Conservation (phyloP, 2,888 invertebrate species). For the Xylophagus ater region DNA sequence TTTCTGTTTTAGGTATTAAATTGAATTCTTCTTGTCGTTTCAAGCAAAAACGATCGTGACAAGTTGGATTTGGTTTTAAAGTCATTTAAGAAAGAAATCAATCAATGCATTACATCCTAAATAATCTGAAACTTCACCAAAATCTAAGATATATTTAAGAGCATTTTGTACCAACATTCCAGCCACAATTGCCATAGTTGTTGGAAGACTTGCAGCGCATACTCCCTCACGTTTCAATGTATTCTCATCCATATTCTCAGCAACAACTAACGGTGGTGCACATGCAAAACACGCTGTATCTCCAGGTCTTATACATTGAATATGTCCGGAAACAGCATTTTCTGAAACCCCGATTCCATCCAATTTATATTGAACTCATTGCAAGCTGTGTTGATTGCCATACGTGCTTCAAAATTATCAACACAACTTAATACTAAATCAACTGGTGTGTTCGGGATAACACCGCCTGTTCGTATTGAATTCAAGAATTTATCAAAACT, state of each 20-base stretch:
- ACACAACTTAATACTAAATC: constrained; percentile 94
- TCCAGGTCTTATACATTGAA: constrained; percentile 90
- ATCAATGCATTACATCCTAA: constrained; percentile 92
- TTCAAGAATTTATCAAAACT: constrained; percentile 84
- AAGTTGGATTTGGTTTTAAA: constrained; percentile 81
- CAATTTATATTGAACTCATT: constrained; percentile 86
- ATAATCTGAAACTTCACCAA: constrained; percentile 86
- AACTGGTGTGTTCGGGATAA: constrained; percentile 56
- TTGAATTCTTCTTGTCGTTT: constrained; percentile 53
- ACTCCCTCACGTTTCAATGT: constrained; percentile 96
- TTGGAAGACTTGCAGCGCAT: constrained; percentile 96
- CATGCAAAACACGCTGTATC: constrained; percentile 97
- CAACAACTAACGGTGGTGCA: constrained; percentile 94
- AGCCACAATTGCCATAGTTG: constrained; percentile 97
- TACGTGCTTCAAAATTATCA: constrained; percentile 97
- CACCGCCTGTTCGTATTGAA: constrained; percentile 64
- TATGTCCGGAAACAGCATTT: constrained; percentile 98
- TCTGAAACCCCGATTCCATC: constrained; percentile 99
- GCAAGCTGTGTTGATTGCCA: constrained; percentile 96
- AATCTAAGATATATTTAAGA: constrained; percentile 71
- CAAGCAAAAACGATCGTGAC: constrained; percentile 73
- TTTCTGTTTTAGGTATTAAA: constrained; percentile 46
- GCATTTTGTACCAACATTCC: constrained; percentile 84
- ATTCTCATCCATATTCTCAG: constrained; percentile 93
- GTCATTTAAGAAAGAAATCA: constrained; percentile 91